These are phyloP conservation scores for Sebastes kiyomatsui DNA, from an alignment of 2,797 vertebrate genomes.

Conservation along the genomic window DNA sequence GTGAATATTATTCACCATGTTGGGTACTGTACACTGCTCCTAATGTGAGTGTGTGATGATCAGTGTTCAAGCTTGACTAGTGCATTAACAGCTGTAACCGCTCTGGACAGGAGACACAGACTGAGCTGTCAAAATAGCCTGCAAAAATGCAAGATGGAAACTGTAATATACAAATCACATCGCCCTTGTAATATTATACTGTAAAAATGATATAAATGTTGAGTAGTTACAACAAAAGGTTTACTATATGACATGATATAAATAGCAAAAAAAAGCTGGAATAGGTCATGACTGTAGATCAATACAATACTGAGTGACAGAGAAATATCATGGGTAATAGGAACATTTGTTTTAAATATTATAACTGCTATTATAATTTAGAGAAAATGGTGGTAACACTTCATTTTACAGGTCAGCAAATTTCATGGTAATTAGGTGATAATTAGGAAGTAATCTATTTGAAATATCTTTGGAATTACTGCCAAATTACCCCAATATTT, in stretches of 20 bases:
- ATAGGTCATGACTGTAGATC: constrained; percentile 11
- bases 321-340: neutral
- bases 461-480: too few relatives aligned
- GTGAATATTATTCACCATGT: neutral
- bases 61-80: neutral
- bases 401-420: too few relatives aligned
- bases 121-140: neutral
- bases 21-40: neutral
- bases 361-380: neutral
- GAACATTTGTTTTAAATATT: neutral
- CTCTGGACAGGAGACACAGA: neutral
- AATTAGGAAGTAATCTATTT: too few relatives aligned
- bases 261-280: neutral
- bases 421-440: too few relatives aligned
- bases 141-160: neutral
- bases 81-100: neutral
- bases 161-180: neutral
- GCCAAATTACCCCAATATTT: too few relatives aligned
- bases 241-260: constrained; percentile 18
- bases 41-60: neutral
- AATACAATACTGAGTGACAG: neutral
- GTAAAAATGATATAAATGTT: constrained; percentile 6
- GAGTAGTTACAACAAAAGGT: constrained; percentile 6
- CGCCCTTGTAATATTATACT: neutral
- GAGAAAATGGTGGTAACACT: neutral